Evolutionary conservation across 2,113 vertebrate species (phyloP).

Genomic region (Typhlomys cinereus): DNA sequence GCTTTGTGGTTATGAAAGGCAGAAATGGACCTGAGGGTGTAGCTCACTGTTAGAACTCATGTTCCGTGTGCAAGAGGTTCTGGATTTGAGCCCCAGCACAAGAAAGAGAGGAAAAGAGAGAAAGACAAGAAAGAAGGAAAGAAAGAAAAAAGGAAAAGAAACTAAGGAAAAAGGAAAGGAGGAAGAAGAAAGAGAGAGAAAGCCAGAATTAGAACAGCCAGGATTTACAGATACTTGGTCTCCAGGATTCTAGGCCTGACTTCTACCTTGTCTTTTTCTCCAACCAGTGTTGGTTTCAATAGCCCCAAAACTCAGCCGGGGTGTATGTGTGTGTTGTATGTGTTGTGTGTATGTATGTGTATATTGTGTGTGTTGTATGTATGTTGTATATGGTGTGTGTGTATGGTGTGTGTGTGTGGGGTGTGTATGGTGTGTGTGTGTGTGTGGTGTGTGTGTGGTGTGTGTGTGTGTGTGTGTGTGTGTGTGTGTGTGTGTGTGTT

Average conservation of each 20-base stretch:
- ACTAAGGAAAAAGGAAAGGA: neutral
- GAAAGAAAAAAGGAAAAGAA: neutral
- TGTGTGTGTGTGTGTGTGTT: too few relatives aligned
- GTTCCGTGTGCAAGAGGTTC: too few relatives aligned
- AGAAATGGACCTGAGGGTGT: neutral
- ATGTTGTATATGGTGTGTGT: too few relatives aligned
- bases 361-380: too few relatives aligned
- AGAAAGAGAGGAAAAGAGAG: neutral
- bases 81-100: too few relatives aligned
- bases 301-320: neutral
- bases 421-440: too few relatives aligned
- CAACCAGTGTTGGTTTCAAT: neutral
- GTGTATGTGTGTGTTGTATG: too few relatives aligned
- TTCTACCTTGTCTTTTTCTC: neutral
- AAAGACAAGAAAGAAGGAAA: too few relatives aligned
- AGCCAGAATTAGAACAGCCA: neutral
- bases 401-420: too few relatives aligned
- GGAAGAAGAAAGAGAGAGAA: neutral
- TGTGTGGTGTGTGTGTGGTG: too few relatives aligned
- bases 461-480: too few relatives aligned
- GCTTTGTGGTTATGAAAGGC: neutral
- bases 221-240: neutral
- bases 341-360: too few relatives aligned
- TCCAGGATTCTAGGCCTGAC: neutral
- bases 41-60: neutral